These are phyloP conservation scores for Caradrina kadenii DNA, from an alignment of 2,888 invertebrate genomes.

Conservation along the genomic window DNA sequence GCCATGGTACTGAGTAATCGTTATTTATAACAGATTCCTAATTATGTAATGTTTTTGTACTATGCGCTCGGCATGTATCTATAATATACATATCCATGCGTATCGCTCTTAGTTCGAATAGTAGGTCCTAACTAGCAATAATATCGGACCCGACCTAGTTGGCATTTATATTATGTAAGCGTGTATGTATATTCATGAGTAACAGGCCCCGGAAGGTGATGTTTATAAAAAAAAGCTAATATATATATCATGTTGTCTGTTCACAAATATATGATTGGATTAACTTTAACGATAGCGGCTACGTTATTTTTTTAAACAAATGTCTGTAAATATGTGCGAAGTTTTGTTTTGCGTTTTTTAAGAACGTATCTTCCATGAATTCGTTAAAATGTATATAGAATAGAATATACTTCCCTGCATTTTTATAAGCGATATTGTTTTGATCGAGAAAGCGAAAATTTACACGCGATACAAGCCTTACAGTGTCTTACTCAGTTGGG, in stretches of 20 bases:
- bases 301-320: conserved; percentile 52
- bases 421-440: conserved; percentile 38
- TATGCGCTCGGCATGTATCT: not conserved
- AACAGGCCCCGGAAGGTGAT: conserved; percentile 54
- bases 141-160: conserved; percentile 66
- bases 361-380: conserved; percentile 60
- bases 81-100: conserved; percentile 17
- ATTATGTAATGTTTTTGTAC: not conserved
- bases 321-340: conserved; percentile 58
- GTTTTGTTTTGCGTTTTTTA: conserved; percentile 44
- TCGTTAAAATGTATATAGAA: conserved; percentile 60
- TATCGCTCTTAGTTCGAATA: conserved; percentile 41
- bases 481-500: conserved; percentile 18
- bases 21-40: not conserved
- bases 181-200: conserved; percentile 63
- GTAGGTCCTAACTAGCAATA: conserved; percentile 49
- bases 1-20: not conserved
- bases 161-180: conserved; percentile 76
- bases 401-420: conserved; percentile 51
- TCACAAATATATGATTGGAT: conserved; percentile 57
- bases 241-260: conserved; percentile 63
- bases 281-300: conserved; percentile 38
- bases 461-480: conserved; percentile 19
- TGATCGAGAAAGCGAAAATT: conserved; percentile 48
- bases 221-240: conserved; percentile 57